These are phyloP conservation scores for Tinea semifulvella DNA, from an alignment of 2,888 invertebrate species.

Conservation along the genomic window DNA sequence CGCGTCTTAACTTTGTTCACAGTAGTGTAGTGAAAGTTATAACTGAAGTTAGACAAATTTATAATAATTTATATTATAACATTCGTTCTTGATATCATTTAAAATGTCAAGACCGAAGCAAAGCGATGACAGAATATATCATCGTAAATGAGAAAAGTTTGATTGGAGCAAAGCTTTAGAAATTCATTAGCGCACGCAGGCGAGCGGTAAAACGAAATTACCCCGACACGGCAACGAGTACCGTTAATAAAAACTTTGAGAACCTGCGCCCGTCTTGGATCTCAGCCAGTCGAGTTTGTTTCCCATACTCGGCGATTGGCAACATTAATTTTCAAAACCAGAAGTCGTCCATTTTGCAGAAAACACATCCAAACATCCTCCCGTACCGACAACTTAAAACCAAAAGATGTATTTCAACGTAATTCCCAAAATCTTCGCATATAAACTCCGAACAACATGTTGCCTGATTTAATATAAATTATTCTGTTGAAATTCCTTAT, in stretches of 20 bases:
- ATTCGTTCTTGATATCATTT: background rate
- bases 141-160: conserved; percentile 58
- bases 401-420: background rate
- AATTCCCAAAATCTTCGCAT: background rate
- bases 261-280: conserved; percentile 22
- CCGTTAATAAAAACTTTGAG: conserved; percentile 36
- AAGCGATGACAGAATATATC: conserved; percentile 40
- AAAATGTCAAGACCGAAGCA: conserved; percentile 26
- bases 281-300: conserved; percentile 23
- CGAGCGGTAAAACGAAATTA: conserved; percentile 35
- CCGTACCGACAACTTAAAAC: background rate
- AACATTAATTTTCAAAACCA: conserved; percentile 37
- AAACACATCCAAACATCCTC: background rate
- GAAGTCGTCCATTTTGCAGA: background rate
- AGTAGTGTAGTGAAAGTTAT: no score
- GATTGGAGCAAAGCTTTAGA: conserved; percentile 46
- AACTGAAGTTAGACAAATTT: background rate
- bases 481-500: conserved; percentile 6
- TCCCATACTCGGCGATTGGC: conserved; percentile 24
- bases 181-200: conserved; percentile 53
- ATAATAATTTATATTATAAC: background rate
- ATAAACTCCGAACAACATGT: conserved; percentile 1
- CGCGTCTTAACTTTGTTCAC: no score
- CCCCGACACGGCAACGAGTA: conserved; percentile 20
- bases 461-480: conserved; percentile 9